Evolutionary conservation across 2,797 vertebrate species (phyloP), one percentile per base, ranked within the genome.

Genomic region (Crenuchus spilurus): DNA sequence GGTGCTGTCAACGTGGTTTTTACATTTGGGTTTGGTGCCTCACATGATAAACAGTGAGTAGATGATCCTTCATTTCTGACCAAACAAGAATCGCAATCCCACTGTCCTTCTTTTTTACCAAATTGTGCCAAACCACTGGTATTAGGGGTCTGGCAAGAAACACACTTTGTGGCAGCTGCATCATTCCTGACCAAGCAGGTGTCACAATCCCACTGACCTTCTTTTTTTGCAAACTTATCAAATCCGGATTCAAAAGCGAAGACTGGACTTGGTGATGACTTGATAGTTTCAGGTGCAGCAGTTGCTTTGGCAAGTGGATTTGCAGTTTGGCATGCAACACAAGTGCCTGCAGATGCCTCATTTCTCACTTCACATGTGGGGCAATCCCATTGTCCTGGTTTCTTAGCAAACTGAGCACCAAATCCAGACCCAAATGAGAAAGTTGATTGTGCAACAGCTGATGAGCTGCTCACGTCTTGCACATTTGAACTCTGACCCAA

Each of bases 131-230:
- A 57, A 7, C 58, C 52, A 41, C 44, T 58, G 48, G 16, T 70
- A 44, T 55, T 52, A 63, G 87, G 80, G 46, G 75, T 82, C 48
- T 90, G 76, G 52, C 92, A 93, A 3, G 88, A 84, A 80, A 55
- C 22, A n/a, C 92, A 92, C 22, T 76, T 82, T 42, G 76, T 80
- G 14, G 55, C 75, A 41, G 87, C 69, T 18, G 88, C 78, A 51
- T 94, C 90, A 68, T 95, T 94, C 74, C 90, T 93, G 74, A 95
- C 87, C 4, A 92, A 35, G 83, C 98, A 99, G 28, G 9, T 14
- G 49, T 70, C 88, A 83, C 96, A 99, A 80, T 98, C 94, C 97
- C 97, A 99, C 2, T 96, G 90, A 28, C 93, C 94, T 18, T 81
- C 80, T 31, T 82, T 84, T 58, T 87, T 89, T 9, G 8, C 69